Evolutionary conservation across 2,113 vertebrate species (phyloP).

Genomic region (Nesospiza acunhae): DNA sequence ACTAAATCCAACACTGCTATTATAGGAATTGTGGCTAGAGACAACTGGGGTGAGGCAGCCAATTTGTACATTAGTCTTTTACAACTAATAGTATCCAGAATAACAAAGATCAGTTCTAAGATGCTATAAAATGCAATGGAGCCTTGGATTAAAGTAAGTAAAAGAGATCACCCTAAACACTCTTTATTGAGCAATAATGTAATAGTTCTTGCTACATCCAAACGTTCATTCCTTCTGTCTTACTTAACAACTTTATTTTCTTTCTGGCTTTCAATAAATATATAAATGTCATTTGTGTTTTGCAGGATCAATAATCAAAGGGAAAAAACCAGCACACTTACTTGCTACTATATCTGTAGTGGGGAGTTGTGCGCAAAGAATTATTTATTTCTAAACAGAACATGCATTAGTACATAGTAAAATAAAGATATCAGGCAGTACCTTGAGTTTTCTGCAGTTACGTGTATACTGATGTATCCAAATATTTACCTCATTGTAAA

Average conservation of each 20-base stretch:
- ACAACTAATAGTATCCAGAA: neutral
- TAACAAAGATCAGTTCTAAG: neutral
- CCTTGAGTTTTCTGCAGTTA: neutral
- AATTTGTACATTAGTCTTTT: neutral
- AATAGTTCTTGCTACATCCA: neutral
- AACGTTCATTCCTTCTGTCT: neutral
- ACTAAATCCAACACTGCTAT: neutral
- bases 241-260: neutral
- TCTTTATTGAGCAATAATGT: neutral
- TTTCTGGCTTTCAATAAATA: neutral
- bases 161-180: neutral
- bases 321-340: rapidly evolving
- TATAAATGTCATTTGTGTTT: neutral
- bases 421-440: neutral
- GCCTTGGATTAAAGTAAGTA: neutral
- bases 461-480: neutral
- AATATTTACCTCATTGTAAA: neutral
- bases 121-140: neutral
- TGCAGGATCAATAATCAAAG: neutral
- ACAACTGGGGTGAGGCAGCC: neutral
- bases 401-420: neutral
- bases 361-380: neutral
- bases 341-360: neutral
- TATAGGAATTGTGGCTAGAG: neutral
- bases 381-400: neutral